Evolutionary conservation across 2,888 invertebrate genomes (phyloP).

Genomic region (Rhamphomyia laevipes): DNA sequence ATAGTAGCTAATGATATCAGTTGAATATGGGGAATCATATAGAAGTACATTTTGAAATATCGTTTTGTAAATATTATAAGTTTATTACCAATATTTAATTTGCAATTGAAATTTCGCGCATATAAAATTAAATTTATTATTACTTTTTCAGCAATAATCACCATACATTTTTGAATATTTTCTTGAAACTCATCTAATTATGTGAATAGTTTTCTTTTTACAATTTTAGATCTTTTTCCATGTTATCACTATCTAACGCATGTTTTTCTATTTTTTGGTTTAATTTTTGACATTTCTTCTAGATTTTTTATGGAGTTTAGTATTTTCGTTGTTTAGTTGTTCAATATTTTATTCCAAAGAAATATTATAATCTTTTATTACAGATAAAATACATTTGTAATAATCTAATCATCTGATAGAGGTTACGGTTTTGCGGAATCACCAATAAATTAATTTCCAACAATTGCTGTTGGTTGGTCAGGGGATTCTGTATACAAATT

Average conservation of each 20-base stretch:
- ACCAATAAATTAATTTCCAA: too few species aligned
- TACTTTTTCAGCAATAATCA: constrained; percentile 29
- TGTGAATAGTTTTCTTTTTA: constrained; percentile 27
- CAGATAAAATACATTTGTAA: constrained; percentile 7
- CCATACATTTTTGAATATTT: constrained; percentile 20
- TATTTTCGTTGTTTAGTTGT: constrained; percentile 7
- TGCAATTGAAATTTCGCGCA: too few species aligned
- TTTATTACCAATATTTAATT: too few species aligned
- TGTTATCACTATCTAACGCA: constrained; percentile 15
- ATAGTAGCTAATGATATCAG: too few species aligned
- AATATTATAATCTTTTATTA: not conserved
- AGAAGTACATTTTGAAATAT: too few species aligned
- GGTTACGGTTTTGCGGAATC: too few species aligned
- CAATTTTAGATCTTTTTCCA: constrained; percentile 15
- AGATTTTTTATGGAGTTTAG: constrained; percentile 9
- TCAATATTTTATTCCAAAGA: constrained; percentile 4
- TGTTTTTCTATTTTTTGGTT: not conserved
- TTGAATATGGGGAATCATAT: too few species aligned
- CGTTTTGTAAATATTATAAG: too few species aligned
- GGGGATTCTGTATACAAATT: too few species aligned
- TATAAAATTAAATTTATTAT: constrained; percentile 15
- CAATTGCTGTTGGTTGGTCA: too few species aligned
- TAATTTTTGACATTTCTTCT: constrained; percentile 7
- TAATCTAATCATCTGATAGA: too few species aligned
- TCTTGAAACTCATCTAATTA: constrained; percentile 28